Evolutionary conservation across 2,888 invertebrate genomes (phyloP).

Genomic region (Phanerotoma sp.): DNA sequence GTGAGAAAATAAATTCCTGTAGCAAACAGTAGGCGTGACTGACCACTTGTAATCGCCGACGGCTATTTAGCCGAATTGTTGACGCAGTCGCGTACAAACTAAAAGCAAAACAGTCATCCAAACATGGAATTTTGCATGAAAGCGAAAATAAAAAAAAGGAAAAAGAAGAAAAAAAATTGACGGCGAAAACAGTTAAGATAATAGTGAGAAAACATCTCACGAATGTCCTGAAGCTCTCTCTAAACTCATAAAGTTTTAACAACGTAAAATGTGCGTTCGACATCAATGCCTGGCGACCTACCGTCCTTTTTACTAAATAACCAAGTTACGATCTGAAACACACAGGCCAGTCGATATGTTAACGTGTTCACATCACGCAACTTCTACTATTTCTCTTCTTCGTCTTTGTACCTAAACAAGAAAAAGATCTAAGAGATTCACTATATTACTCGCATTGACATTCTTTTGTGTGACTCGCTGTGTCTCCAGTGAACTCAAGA

Average conservation of each 20-base stretch:
- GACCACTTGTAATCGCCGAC: conserved; percentile 13
- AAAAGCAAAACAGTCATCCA: conserved; percentile 5
- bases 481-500: conserved; percentile 7
- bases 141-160: not conserved
- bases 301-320: conserved; percentile 34
- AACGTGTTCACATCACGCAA: conserved; percentile 38
- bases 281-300: conserved; percentile 16
- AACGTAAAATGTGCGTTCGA: conserved; percentile 31
- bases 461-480: not conserved
- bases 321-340: conserved; percentile 16
- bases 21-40: conserved; percentile 20
- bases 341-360: conserved; percentile 31
- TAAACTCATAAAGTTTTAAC: conserved; percentile 37
- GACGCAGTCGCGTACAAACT: conserved; percentile 14
- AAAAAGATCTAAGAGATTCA: conserved; percentile 9
- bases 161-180: conserved; percentile 6
- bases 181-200: conserved; percentile 5
- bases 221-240: conserved; percentile 24
- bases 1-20: conserved; percentile 17
- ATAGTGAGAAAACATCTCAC: conserved; percentile 9
- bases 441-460: not conserved
- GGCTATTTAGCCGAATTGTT: conserved; percentile 20
- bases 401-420: conserved; percentile 5
- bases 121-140: not conserved
- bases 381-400: not conserved